phyloP scores from a whole-genome alignment of 2,888 invertebrate species.

The Thera obeliscata region DNA sequence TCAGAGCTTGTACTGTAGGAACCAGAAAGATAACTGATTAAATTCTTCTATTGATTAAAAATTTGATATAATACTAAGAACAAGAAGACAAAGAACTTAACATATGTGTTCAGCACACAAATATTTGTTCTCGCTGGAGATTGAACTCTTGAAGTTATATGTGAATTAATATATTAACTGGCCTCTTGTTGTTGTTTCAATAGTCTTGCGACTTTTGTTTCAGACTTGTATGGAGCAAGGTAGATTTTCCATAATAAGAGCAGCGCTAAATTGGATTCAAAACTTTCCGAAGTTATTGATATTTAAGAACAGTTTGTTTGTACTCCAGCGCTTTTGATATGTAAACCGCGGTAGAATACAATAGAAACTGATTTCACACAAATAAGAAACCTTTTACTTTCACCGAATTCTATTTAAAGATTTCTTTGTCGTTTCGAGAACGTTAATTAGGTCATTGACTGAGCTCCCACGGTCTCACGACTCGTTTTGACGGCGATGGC shows the following conservation, averaged over 20 bases:
- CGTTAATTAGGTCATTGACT: slow-evolving; percentile 42
- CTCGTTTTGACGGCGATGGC: slow-evolving; percentile 22
- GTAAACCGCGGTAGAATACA: slow-evolving; percentile 13
- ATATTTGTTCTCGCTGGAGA: no score
- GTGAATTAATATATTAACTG: background rate
- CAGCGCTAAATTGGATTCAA: background rate
- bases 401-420: slow-evolving; percentile 28
- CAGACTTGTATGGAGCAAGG: background rate
- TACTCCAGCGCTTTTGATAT: background rate
- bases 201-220: background rate
- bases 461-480: slow-evolving; percentile 34
- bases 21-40: no score
- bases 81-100: no score
- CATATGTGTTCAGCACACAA: no score
- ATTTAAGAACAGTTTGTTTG: background rate
- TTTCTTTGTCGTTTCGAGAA: slow-evolving; percentile 29
- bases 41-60: no score
- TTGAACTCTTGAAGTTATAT: background rate
- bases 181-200: background rate
- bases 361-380: slow-evolving; percentile 22
- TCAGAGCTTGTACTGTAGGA: no score
- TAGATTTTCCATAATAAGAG: background rate
- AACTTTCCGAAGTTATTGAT: background rate
- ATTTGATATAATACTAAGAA: no score
- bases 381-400: slow-evolving; percentile 26